phyloP scores from a whole-genome alignment of 2,113 vertebrate species.

The Cairina moschata region DNA sequence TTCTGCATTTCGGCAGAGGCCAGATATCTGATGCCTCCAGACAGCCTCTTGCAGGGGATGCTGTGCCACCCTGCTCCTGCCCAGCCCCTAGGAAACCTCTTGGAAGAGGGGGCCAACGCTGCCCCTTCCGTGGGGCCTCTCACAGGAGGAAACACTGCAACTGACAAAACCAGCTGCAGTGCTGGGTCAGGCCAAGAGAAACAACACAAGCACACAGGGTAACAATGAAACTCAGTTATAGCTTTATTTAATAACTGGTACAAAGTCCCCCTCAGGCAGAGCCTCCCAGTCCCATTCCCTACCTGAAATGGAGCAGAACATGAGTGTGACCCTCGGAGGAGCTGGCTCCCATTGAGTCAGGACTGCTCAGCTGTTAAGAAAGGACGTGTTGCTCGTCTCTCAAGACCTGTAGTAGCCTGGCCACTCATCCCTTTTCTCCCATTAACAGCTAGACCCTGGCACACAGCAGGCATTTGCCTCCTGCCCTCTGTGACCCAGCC shows the following conservation, averaged over 20 bases:
- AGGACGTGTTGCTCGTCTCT: neutral
- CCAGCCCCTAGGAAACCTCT: accelerated
- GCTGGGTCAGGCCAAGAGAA: neutral
- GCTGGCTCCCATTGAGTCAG: slow-evolving; percentile 19
- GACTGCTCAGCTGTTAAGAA: slow-evolving; percentile 17
- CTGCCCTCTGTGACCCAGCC: neutral
- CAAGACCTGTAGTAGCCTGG: neutral
- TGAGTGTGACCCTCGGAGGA: slow-evolving; percentile 11
- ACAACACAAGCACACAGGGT: neutral
- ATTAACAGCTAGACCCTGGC: neutral
- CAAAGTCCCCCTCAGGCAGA: slow-evolving; percentile 79
- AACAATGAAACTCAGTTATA: slow-evolving; percentile 78
- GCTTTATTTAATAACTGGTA: slow-evolving; percentile 91
- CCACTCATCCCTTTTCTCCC: slow-evolving; percentile 41
- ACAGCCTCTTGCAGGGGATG: neutral
- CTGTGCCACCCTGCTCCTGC: accelerated
- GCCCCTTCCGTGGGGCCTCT: accelerated
- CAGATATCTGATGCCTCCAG: neutral
- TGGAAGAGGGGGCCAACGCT: accelerated
- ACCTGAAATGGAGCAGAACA: slow-evolving; percentile 63
- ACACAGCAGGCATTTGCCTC: neutral
- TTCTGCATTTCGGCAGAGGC: accelerated
- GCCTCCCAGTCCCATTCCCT: slow-evolving; percentile 62
- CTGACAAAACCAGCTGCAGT: accelerated
- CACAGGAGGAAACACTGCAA: accelerated